Evolutionary conservation across 2,888 invertebrate genomes (phyloP).

Genomic region (Choreutis nemorana): DNA sequence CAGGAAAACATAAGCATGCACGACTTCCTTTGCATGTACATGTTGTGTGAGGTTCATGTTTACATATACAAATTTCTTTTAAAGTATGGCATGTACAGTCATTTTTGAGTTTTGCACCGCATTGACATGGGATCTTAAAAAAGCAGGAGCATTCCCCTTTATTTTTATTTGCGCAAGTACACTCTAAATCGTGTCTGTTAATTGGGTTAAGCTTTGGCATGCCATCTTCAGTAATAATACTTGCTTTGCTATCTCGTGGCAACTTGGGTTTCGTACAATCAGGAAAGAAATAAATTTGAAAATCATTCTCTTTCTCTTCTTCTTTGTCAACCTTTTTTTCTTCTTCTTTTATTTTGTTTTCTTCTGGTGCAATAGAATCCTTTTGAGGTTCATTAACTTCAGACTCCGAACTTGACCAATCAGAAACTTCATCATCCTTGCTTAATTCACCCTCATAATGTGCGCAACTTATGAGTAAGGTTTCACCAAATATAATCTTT

Average conservation of each 20-base stretch:
- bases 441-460: conserved; percentile 35
- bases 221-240: conserved; percentile 37
- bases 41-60: conserved; percentile 24
- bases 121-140: conserved; percentile 35
- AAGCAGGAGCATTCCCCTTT: conserved; percentile 36
- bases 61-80: conserved; percentile 38
- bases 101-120: conserved; percentile 30
- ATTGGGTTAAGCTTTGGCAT: conserved; percentile 36
- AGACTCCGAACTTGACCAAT: conserved; percentile 33
- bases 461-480: conserved; percentile 59
- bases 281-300: conserved; percentile 54
- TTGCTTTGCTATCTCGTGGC: conserved; percentile 29
- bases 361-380: too few relatives aligned
- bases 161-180: conserved; percentile 30
- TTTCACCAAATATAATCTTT: conserved; percentile 62
- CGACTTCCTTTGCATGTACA: conserved; percentile 33
- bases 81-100: conserved; percentile 35
- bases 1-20: conserved; percentile 37
- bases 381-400: conserved; percentile 22
- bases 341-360: conserved; percentile 22
- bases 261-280: conserved; percentile 34
- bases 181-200: conserved; percentile 17
- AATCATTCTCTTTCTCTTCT: conserved; percentile 34
- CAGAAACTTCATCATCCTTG: conserved; percentile 41
- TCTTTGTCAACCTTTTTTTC: conserved; percentile 16